Base-by-base conservation (phyloP, 2,888 invertebrate genomes). In the Dastarcus helophoroides region DNA sequence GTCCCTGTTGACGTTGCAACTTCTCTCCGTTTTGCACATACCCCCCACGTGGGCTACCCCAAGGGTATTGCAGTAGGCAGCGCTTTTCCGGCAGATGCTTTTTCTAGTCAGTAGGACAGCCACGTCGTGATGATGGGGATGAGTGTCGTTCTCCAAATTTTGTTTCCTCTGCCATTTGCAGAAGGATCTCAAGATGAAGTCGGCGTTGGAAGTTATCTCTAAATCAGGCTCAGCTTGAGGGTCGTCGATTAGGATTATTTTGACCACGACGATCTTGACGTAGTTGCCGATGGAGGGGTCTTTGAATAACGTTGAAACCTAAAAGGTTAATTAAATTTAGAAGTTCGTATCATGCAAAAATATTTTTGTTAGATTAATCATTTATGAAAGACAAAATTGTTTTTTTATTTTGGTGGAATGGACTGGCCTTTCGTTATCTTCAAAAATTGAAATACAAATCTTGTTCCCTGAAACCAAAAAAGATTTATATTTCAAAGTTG, bases 1-100 rank as follows among this genome's bases (percentile, higher is more conserved):
- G 65, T 90, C 90, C 61, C 90, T 88, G 58, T 86, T 89, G 51
- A 91, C 83, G 51, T 82, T 86, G 57, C 89, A 90, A 53, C 86
- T 85, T 42, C 79, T 72, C 47, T 78, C 74, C 3, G 80, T 76
- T 54, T 82, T 81, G 61, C 90, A 90, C 77, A 90, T 84, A 29
- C 88, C 85, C 1, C 82, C 82, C 42, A 90, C 83, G 63, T 85
- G 86, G 16, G 90, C 89, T 49, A 91, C 74, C 14, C 90, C 90
- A 48, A 89, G 65, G 2, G 89, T 84, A 54, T 77, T 77, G 65
- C 60, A 69, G 41, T 63, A 63, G 5, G 51, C 48, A 40, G 62
- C 53, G 31, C 57, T 51, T 14, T 58, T 69, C 34, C 74, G 72
- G 58, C 81, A 81, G 46, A 81, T 79, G 56, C 78, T 78, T 56